A percentile compares a stretch with the other conserved stretches of the same genome.
Conservation (phyloP, 2,797 vertebrate species). For the Kryptolebias ocellatus region DNA sequence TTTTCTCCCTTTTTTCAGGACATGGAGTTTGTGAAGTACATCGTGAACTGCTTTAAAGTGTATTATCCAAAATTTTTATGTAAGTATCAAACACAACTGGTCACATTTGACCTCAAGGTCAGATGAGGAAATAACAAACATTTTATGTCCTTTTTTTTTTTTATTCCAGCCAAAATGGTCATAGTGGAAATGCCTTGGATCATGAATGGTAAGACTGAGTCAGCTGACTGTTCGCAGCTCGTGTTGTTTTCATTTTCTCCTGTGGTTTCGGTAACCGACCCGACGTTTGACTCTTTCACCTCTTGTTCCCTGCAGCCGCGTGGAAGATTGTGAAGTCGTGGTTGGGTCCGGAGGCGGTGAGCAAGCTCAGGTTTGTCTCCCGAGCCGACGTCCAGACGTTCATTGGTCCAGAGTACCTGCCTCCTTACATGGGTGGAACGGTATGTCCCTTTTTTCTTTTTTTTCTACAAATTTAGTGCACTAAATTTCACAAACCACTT, state of each 20-base stretch:
- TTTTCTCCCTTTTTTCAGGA: constrained; percentile 86
- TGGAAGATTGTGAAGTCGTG: constrained; percentile 97
- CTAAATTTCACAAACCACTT: background rate
- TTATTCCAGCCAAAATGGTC: constrained; percentile 93
- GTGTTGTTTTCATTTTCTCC: background rate
- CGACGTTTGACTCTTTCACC: background rate
- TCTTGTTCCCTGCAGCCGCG: constrained; percentile 83
- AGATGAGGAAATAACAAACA: background rate
- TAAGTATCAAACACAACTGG: constrained; percentile 80
- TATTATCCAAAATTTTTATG: constrained; percentile 98
- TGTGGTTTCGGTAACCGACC: background rate
- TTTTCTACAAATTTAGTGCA: background rate
- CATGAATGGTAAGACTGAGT: constrained; percentile 91
- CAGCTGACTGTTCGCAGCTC: background rate
- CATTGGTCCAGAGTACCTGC: constrained; percentile 89
- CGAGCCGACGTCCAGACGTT: constrained; percentile 88
- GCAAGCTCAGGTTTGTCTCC: constrained; percentile 90
- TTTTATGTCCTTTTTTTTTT: constrained; percentile 11
- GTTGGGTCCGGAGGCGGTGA: constrained; percentile 95
- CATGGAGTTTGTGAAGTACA: constrained; percentile 96
- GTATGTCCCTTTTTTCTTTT: constrained; percentile 77
- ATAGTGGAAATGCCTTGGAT: constrained; percentile 99
- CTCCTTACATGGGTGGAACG: constrained; percentile 93
- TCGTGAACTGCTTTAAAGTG: constrained; percentile 95
- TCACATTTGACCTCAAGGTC: background rate